Evolutionary conservation across 1,140 invertebrate species (phyloP), one percentile per base, ranked within the genome.

Genomic region (Magallana gigas): DNA sequence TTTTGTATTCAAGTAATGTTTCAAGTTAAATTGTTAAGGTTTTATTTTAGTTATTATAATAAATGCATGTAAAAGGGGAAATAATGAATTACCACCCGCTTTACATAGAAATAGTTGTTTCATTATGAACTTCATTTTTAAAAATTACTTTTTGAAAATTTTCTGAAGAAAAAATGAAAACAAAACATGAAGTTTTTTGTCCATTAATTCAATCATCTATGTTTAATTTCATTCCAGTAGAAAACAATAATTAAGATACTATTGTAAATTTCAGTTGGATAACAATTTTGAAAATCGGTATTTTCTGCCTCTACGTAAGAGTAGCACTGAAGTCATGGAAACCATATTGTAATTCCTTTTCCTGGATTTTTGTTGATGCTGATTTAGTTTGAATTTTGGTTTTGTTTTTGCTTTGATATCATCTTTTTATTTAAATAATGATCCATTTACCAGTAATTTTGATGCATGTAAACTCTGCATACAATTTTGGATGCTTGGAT

Each of bases 211-310:
- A 48, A 48, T 48, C 36, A 48, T 48, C 5, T 5, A 48, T 48
- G 36, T 48, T 48, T 4, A 48, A 48, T n/a, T n/a, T 62, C n/a
- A 62, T 62, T 62, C 11, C 60, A 83, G 14, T 62, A 83, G 56
- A 62, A 36, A 48, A 48, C 36, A 48, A 48, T 62, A 16, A 16
- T 62, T 62, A 12, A 62, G 36, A 48, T 64, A 64, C 68, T 76
- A 29, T 76, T 76, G 68, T 76, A 23, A 76, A 29, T 76, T 76
- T 76, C 68, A 76, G 68, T 76, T 76, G 68, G 68, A 76, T 76
- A 76, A 76, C 68, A 76, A 29, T 76, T 76, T 76, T 29, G 68
- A 76, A 76, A 76, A 76, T 76, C 68, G 68, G 23, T 76, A 76
- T 76, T 76, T 76, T 76, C 23, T 76, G 4, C 68, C 68, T 29